These are phyloP conservation scores for Lasiurus cinereus DNA, from an alignment of 2,113 vertebrate genomes.

Conservation along the genomic window DNA sequence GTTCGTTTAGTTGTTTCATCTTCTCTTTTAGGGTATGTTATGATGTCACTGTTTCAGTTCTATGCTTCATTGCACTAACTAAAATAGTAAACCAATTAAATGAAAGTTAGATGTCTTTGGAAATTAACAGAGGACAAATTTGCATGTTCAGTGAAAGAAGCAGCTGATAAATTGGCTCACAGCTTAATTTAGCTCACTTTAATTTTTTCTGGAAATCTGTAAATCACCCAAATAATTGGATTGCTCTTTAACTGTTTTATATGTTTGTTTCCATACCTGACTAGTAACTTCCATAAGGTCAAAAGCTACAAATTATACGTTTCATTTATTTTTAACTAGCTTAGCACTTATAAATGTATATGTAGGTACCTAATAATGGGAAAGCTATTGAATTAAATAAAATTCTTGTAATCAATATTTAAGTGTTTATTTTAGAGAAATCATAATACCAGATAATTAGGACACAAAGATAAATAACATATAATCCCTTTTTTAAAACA, in stretches of 20 bases:
- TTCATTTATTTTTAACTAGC: not conserved
- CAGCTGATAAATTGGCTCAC: conserved; percentile 35
- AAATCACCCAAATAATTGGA: not conserved
- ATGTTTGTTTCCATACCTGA: not conserved
- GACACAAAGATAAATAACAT: not conserved
- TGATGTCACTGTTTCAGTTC: conserved; percentile 22
- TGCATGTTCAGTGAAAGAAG: conserved; percentile 29
- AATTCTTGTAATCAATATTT: conserved; percentile 20
- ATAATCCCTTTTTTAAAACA: not conserved
- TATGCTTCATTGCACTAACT: not conserved
- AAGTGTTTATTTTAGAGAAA: conserved; percentile 17
- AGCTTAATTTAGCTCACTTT: conserved; percentile 42
- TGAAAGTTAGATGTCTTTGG: conserved; percentile 45
- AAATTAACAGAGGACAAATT: conserved; percentile 29
- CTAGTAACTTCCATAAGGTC: not conserved
- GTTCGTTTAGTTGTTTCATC: not conserved
- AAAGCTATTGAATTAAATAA: not conserved
- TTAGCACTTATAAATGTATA: not conserved
- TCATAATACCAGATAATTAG: not conserved
- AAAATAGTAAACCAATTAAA: conserved; percentile 32
- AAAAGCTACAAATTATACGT: not conserved
- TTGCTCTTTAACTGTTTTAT: not conserved
- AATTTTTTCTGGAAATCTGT: conserved; percentile 23
- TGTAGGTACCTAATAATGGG: not conserved
- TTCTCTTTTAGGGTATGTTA: not conserved